Evolutionary conservation across 2,888 invertebrate genomes (phyloP).

Genomic region (Calliopum simillimum): DNA sequence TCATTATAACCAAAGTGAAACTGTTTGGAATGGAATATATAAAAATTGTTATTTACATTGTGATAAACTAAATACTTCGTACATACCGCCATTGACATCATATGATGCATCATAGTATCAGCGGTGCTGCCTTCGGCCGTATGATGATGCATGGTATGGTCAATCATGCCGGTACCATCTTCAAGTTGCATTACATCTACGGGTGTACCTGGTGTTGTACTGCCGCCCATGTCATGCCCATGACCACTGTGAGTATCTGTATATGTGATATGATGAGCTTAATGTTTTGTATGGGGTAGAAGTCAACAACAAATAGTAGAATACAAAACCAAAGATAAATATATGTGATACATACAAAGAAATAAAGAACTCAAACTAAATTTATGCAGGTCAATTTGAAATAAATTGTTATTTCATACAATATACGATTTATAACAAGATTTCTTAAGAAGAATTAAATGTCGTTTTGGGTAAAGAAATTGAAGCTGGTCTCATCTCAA

Average conservation of each 20-base stretch:
- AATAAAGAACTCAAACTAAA: not conserved
- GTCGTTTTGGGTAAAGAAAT: too few relatives aligned
- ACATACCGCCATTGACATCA: constrained; percentile 67
- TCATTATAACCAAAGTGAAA: constrained; percentile 84
- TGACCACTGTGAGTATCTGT: constrained; percentile 45
- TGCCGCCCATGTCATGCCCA: constrained; percentile 35
- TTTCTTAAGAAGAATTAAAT: too few relatives aligned
- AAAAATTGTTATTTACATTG: not conserved
- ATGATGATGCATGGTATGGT: constrained; percentile 32
- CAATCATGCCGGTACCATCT: constrained; percentile 36
- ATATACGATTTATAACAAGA: too few relatives aligned
- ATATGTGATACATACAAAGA: constrained; percentile 9
- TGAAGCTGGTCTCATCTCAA: too few relatives aligned
- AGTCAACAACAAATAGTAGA: not conserved
- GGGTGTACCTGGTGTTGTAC: constrained; percentile 40
- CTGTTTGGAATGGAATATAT: constrained; percentile 62
- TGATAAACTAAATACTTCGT: constrained; percentile 1
- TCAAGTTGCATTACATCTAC: constrained; percentile 37
- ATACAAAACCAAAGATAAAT: not conserved
- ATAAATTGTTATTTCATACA: too few relatives aligned
- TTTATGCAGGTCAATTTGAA: too few relatives aligned
- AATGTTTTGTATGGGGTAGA: not conserved
- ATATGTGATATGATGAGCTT: constrained; percentile 44
- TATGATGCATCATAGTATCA: constrained; percentile 60
- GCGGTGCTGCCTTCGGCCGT: constrained; percentile 45